Conservation (phyloP, 2,113 vertebrate species). For the Platysternon megacephalum region DNA sequence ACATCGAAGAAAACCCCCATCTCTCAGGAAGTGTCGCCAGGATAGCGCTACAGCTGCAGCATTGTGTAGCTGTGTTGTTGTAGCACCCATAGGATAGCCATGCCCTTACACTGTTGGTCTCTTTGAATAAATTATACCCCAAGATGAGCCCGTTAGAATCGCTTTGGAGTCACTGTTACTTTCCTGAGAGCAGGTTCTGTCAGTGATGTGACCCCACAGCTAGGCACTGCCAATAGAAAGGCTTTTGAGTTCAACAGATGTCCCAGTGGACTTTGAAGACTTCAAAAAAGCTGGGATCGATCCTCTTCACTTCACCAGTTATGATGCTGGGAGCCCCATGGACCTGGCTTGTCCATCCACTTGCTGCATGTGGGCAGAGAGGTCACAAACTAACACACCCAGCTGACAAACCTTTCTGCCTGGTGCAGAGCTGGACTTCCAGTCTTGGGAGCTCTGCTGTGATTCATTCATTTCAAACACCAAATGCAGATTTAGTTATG, state of each 20-base stretch:
- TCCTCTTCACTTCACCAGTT: rapidly evolving
- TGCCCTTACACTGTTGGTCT: rapidly evolving
- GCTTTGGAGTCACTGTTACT: rapidly evolving
- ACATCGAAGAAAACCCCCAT: neutral
- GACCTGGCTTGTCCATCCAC: too few relatives aligned
- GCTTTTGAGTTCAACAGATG: rapidly evolving
- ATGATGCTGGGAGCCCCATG: rapidly evolving
- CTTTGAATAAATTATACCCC: rapidly evolving
- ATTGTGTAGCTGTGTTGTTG: neutral
- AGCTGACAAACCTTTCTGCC: too few relatives aligned
- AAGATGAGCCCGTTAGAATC: too few relatives aligned
- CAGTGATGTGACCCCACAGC: rapidly evolving
- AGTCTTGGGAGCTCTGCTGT: rapidly evolving
- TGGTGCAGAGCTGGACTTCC: rapidly evolving
- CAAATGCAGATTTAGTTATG: rapidly evolving
- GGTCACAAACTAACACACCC: neutral
- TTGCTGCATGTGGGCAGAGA: rapidly evolving
- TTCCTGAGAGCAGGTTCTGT: neutral
- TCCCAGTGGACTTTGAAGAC: neutral
- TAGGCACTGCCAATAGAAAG: rapidly evolving
- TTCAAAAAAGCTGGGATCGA: too few relatives aligned
- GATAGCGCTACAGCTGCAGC: too few relatives aligned
- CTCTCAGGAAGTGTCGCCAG: too few relatives aligned
- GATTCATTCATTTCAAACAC: rapidly evolving
- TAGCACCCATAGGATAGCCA: neutral